Percentiles rank a stretch among this genome's conserved stretches.
These are phyloP conservation scores for Mimas tiliae DNA, from an alignment of 2,888 invertebrate species.

Conservation along the genomic window DNA sequence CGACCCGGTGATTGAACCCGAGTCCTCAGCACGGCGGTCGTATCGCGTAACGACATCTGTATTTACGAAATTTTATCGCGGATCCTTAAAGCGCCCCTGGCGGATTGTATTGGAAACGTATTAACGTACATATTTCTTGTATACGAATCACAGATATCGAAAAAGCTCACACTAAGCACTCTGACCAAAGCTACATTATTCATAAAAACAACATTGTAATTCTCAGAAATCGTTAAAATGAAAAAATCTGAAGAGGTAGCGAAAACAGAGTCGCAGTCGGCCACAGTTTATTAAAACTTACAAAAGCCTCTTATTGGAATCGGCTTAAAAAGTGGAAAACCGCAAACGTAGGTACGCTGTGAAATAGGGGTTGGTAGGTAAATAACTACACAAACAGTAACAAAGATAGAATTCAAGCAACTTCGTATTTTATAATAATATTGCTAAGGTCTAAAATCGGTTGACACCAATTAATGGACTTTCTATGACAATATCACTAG, in stretches of 20 bases:
- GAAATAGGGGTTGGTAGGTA: constrained; percentile 27
- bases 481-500: background rate
- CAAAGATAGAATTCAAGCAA: background rate
- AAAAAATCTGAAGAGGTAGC: background rate
- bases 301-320: constrained; percentile 51
- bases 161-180: no score
- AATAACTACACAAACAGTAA: constrained; percentile 32
- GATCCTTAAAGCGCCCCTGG: no score
- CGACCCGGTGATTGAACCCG: no score
- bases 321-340: constrained; percentile 46
- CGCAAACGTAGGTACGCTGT: constrained; percentile 36
- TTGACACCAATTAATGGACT: background rate
- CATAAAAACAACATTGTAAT: background rate
- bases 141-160: no score
- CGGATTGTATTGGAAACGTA: no score
- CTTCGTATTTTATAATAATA: background rate
- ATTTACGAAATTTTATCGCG: no score
- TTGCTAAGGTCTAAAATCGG: background rate
- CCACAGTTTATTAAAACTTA: constrained; percentile 50
- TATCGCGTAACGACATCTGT: no score
- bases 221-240: background rate
- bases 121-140: no score
- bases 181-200: no score
- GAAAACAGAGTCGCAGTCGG: background rate
- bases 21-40: no score